Conservation (phyloP, 2,888 invertebrate genomes). For the Chymomyza caudatula region DNA sequence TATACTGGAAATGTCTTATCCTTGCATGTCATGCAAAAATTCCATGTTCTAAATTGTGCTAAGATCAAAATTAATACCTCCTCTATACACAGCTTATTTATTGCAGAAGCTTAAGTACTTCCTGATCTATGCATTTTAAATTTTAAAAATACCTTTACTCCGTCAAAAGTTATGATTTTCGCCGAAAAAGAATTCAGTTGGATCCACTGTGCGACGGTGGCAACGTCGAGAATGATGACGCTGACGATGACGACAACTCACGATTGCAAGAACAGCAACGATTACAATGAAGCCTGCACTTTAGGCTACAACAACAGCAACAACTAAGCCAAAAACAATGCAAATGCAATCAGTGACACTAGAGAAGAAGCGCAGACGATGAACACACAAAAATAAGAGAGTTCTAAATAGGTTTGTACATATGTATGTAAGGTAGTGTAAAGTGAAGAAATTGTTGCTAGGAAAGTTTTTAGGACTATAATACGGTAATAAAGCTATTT, state of each 20-base stretch:
- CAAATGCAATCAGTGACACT: constrained; percentile 49
- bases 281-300: constrained; percentile 46
- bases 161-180: too few species aligned
- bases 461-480: neutral
- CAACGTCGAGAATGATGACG: constrained; percentile 12
- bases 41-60: too few species aligned
- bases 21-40: too few species aligned
- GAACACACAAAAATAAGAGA: neutral
- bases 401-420: too few species aligned
- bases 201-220: constrained; percentile 2
- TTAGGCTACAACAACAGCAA: constrained; percentile 36
- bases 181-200: too few species aligned
- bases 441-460: neutral
- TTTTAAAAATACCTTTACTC: too few species aligned
- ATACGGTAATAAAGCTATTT: too few species aligned
- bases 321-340: constrained; percentile 14
- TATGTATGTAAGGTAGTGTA: neutral
- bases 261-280: constrained; percentile 43
- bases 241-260: constrained; percentile 7
- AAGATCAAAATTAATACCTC: too few species aligned
- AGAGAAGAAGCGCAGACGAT: constrained; percentile 19
- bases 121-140: too few species aligned
- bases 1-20: too few species aligned
- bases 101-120: too few species aligned
- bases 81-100: too few species aligned